Evolutionary conservation across 2,113 vertebrate genomes (phyloP).

Genomic region (Centropus unirufus): DNA sequence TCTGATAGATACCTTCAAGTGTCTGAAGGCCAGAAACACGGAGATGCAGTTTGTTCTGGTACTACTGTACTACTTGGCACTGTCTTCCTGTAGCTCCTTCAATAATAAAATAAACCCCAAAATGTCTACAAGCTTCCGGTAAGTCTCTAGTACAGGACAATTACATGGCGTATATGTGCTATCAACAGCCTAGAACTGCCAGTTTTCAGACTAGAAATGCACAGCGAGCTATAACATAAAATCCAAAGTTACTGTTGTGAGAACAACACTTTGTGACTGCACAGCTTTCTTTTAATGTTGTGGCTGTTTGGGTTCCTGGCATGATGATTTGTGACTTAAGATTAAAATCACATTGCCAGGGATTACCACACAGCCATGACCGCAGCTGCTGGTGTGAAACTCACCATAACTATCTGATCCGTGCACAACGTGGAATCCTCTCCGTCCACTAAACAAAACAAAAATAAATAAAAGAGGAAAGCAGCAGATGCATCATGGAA

Average conservation of each 20-base stretch:
- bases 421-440: constrained; percentile 17
- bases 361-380: constrained; percentile 98
- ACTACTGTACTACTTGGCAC: neutral
- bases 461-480: neutral
- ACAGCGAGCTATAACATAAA: neutral
- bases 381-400: constrained; percentile 83
- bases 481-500: constrained; percentile 31
- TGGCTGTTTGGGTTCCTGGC: constrained; percentile 99
- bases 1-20: neutral
- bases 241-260: neutral
- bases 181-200: neutral
- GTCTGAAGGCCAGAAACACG: neutral
- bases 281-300: constrained; percentile 69
- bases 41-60: neutral
- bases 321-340: constrained; percentile 99
- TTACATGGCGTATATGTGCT: neutral
- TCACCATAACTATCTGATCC: constrained; percentile 16
- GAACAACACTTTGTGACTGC: neutral
- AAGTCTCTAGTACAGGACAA: constrained; percentile 8
- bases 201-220: neutral
- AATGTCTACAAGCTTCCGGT: neutral
- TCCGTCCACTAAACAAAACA: neutral
- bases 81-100: neutral
- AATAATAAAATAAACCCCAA: neutral
- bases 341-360: constrained; percentile 99